Conservation (phyloP, 2,797 vertebrate species). For the Denticeps clupeoides region DNA sequence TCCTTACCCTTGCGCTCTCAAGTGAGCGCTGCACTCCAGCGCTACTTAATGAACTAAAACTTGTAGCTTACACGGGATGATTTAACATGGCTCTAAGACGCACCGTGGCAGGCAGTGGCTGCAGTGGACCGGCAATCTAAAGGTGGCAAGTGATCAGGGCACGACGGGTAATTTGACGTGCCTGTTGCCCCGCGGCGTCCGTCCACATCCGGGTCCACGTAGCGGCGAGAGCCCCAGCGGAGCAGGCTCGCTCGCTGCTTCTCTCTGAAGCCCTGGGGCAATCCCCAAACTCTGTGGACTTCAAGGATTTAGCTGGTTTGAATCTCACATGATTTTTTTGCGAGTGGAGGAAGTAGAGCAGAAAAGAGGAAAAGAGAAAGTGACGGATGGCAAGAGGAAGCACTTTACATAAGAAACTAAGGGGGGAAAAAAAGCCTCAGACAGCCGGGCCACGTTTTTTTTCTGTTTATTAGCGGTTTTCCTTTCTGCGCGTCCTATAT, state of each 20-base stretch:
- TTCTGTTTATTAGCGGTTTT: no score
- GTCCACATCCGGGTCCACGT: no score
- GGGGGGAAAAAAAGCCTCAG: neutral
- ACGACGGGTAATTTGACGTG: slow-evolving; percentile 26
- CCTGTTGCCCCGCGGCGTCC: no score
- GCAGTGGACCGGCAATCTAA: neutral
- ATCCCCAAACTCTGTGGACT: slow-evolving; percentile 31
- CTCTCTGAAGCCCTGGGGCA: slow-evolving; percentile 27
- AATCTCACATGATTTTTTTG: slow-evolving; percentile 25
- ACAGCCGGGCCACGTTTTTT: no score
- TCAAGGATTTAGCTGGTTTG: slow-evolving; percentile 20
- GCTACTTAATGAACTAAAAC: neutral
- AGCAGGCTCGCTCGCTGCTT: slow-evolving; percentile 29
- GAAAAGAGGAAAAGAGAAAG: neutral
- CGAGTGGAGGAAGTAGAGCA: slow-evolving; percentile 20
- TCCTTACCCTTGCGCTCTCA: neutral
- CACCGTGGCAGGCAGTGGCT: slow-evolving; percentile 14
- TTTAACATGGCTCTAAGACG: slow-evolving; percentile 2
- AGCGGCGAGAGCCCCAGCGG: slow-evolving; percentile 9
- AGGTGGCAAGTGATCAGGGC: neutral
- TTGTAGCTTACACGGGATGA: neutral
- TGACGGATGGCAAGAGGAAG: neutral
- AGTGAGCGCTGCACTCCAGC: no score
- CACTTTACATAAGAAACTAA: neutral
- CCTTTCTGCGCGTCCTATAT: no score